Evolutionary conservation across 64 coral and sea anemone genomes (phyloP), one percentile per base, ranked within the genome.

Genomic region (Hydrozoanthus tunicans): DNA sequence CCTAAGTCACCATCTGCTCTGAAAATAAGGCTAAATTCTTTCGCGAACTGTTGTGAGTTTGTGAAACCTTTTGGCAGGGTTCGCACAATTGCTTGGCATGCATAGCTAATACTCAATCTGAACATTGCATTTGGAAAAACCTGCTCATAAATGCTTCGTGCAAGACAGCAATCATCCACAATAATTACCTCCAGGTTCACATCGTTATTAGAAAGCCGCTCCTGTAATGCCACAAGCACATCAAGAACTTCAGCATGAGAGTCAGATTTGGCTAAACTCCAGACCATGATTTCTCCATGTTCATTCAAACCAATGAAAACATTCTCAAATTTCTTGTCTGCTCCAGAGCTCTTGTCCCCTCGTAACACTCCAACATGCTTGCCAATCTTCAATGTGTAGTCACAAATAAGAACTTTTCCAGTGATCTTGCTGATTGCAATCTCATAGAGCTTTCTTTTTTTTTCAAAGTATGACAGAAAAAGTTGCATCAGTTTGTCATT

Each of bases 241-340:
- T 95, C 93, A 24, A 60, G 53, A 10, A 95, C 90, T 68, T 95
- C 86, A 77, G 81, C 70, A 58, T 82, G 94, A 9, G 79, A 59
- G 17, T 89, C 78, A 32, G 89, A 81, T 61, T 95, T 94, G 51
- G 81, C 90, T 10, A 94, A 79, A 9, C 72, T 79, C 96, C 96
- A 98, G 6, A 64, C 66, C 70, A 95, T 74, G 12, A 96, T 90
- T 13, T 96, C 91, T 66, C 91, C 94, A 25, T 93, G 64, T 51
- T 96, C 91, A 90, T 96, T 96, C n/a, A 96, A 24, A 2, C 78
- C 91, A 69, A 96, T 77, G 54, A 96, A 96, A 56, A 96, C 61
- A 64, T 93, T 93, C 26, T 96, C 86, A 91, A 96, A 92, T 83
- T 93, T 88, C 24, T 88, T 88, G 11, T 70, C 68, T 75, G 68